These are phyloP conservation scores for Holcopasites calliopsidis DNA, from an alignment of 1,140 invertebrate genomes.

Conservation along the genomic window DNA sequence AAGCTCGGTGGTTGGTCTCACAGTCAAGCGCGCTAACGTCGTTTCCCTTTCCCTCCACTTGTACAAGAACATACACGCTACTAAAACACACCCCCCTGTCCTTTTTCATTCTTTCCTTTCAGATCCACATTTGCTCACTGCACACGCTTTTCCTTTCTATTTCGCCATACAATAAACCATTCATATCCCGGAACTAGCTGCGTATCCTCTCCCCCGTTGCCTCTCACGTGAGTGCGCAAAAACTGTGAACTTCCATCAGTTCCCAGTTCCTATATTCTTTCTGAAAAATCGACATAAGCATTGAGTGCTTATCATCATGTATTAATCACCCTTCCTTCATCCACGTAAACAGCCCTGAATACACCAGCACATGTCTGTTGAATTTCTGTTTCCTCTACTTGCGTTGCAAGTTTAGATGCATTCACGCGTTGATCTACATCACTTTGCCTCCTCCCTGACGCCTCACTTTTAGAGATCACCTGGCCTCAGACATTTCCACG, in stretches of 20 bases:
- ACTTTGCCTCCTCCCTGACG: no score
- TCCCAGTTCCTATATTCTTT: neutral
- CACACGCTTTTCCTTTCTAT: neutral
- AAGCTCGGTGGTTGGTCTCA: constrained; percentile 14
- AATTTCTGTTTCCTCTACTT: no score
- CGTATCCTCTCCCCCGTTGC: constrained; percentile 16
- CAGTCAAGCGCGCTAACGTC: constrained; percentile 5
- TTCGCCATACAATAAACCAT: constrained; percentile 6
- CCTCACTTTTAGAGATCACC: no score
- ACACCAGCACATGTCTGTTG: no score
- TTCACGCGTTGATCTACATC: no score
- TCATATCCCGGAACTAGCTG: constrained; percentile 3
- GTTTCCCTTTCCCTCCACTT: neutral
- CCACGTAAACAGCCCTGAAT: no score
- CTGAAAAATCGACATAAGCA: neutral
- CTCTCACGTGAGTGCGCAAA: neutral
- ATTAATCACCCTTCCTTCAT: neutral
- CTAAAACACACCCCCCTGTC: constrained; percentile 10
- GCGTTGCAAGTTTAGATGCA: no score
- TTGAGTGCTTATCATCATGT: neutral
- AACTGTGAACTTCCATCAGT: neutral
- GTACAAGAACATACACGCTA: neutral
- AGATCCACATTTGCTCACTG: neutral
- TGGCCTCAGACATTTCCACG: no score
- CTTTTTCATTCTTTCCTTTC: constrained; percentile 20